These are phyloP conservation scores for Pandemis corylana DNA, from an alignment of 2,888 invertebrate genomes.

Conservation along the genomic window DNA sequence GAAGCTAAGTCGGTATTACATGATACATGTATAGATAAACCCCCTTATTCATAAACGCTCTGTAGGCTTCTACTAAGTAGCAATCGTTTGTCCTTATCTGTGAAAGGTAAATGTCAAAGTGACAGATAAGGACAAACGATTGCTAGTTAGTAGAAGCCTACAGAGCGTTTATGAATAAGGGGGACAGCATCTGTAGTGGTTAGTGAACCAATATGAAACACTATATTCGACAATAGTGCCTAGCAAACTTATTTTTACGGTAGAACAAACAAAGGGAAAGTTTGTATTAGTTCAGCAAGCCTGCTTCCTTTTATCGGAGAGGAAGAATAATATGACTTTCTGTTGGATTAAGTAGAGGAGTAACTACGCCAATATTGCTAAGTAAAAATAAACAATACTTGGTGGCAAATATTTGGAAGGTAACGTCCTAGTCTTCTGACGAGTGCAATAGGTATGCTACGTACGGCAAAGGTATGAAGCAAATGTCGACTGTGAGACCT, in stretches of 20 bases:
- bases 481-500: neutral
- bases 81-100: too few relatives aligned
- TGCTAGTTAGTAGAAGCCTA: too few relatives aligned
- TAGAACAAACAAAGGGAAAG: conserved; percentile 41
- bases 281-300: conserved; percentile 43
- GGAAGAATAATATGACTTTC: conserved; percentile 27
- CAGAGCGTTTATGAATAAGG: too few relatives aligned
- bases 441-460: neutral
- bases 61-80: too few relatives aligned
- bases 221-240: conserved; percentile 19
- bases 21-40: neutral
- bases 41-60: too few relatives aligned
- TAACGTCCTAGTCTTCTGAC: neutral
- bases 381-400: conserved; percentile 27
- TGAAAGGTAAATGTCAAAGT: too few relatives aligned
- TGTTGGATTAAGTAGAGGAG: conserved; percentile 25
- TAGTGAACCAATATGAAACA: conserved; percentile 24
- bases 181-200: too few relatives aligned
- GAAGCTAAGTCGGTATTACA: neutral
- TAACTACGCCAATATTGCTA: conserved; percentile 17
- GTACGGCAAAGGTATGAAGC: neutral
- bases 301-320: conserved; percentile 20
- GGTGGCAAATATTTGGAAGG: conserved; percentile 10
- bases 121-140: too few relatives aligned
- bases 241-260: conserved; percentile 30